Evolutionary conservation across 2,888 invertebrate genomes (phyloP), one percentile per base, ranked within the genome.

Genomic region (Sinohyriopsis cumingii): DNA sequence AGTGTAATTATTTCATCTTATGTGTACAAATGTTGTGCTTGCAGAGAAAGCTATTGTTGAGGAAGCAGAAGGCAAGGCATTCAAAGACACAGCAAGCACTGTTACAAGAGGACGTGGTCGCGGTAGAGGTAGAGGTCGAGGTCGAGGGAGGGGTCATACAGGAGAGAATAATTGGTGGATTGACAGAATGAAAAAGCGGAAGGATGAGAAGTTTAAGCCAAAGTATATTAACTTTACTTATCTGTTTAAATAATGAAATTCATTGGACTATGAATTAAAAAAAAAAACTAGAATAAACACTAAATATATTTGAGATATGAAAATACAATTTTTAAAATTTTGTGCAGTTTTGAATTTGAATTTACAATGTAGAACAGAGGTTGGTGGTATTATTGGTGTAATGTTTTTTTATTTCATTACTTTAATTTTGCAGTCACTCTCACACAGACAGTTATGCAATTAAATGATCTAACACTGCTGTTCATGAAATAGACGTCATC

Each of bases 121-220:
- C 53, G 75, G 77, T 0, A 54, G 81, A 25, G 25, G 25, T 25
- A 1, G 25, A 28, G 71, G 81, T 20, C 60, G 73, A 28, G 72
- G 79, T 5, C 55, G 76, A 15, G 73, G 78, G 20, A 45, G 75
- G 28, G 77, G 80, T 12, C 62, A 70, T 24, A 69, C 66, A 20
- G 68, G 63, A 55, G 80, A 67, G 22, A 69, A 77, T 0, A 75
- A 78, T n/a, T 84, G 84, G 85, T 78, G 83, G 79, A 65, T 79
- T 19, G 77, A 80, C 22, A 82, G 83, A 66, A 76, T 72, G 65
- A 77, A 82, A 55, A 85, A 79, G 63, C 76, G 77, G 59, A 65
- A 69, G 45, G 73, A 66, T 55, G 68, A 73, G 57, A 73, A 74
- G 24, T 66, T 67, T 19, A 74, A 73, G 65, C 66, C 76, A n/a